These are phyloP conservation scores for Vespertilio murinus DNA, from an alignment of 2,797 vertebrate species.

Conservation along the genomic window DNA sequence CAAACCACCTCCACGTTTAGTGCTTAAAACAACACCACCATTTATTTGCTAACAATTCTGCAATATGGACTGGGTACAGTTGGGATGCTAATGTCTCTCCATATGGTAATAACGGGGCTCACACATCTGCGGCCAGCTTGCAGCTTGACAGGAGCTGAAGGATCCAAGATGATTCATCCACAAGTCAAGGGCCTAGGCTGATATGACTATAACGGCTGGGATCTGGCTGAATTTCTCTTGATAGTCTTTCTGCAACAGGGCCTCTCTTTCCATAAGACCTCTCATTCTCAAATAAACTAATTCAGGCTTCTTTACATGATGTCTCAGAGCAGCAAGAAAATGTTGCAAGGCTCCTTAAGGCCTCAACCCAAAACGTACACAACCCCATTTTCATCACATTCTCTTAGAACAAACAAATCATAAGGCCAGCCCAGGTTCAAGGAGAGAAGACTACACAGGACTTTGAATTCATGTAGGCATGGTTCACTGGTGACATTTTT, in stretches of 20 bases:
- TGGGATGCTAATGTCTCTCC: neutral
- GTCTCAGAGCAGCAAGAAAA: neutral
- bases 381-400: neutral
- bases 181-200: neutral
- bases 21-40: neutral
- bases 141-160: neutral
- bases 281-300: neutral
- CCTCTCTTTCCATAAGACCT: neutral
- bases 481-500: neutral
- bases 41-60: slow-evolving; percentile 2
- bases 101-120: neutral
- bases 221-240: neutral
- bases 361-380: neutral
- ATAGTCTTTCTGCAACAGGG: neutral
- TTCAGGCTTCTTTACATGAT: neutral
- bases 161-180: neutral
- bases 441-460: neutral
- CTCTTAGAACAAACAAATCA: neutral
- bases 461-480: neutral
- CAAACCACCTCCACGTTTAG: neutral
- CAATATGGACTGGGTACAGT: neutral
- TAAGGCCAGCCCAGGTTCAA: neutral
- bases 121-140: neutral
- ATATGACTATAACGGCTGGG: neutral
- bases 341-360: neutral